These are phyloP conservation scores for Pantherophis vulpinus DNA, from an alignment of 2,797 vertebrate species.

Conservation along the genomic window DNA sequence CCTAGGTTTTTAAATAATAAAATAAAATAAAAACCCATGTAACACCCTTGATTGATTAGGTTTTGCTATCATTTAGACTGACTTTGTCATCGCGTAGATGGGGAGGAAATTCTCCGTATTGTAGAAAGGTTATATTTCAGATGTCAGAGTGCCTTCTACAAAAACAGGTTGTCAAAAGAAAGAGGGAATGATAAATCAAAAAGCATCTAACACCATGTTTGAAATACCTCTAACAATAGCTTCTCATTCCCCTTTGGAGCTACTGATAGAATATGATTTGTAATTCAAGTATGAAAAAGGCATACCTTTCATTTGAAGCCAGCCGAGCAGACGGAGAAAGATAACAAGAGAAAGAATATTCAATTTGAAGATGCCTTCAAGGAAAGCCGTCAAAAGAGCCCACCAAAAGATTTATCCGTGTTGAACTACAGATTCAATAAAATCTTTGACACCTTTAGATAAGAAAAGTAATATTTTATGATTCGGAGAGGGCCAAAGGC, in stretches of 20 bases:
- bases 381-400: constrained; percentile 56
- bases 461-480: constrained; percentile 63
- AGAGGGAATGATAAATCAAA: constrained; percentile 38
- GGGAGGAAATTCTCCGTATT: constrained; percentile 23
- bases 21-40: background rate
- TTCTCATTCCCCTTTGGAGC: constrained; percentile 39
- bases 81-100: background rate
- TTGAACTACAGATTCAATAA: constrained; percentile 70
- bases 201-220: constrained; percentile 41
- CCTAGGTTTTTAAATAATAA: background rate
- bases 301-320: constrained; percentile 41
- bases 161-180: constrained; percentile 25
- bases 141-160: constrained; percentile 39
- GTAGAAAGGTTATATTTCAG: constrained; percentile 15
- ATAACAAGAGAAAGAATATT: constrained; percentile 67
- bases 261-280: constrained; percentile 55
- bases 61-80: constrained; percentile 16
- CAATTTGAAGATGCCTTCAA: constrained; percentile 71
- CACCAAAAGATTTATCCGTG: constrained; percentile 64
- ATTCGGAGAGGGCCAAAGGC: constrained; percentile 46
- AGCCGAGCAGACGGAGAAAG: constrained; percentile 55
- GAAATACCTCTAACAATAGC: constrained; percentile 30
- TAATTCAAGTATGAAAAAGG: constrained; percentile 47
- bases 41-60: constrained; percentile 21
- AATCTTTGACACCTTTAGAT: constrained; percentile 66